Evolutionary conservation across 1,140 invertebrate species (phyloP).

Genomic region (Dufourea novaeangliae): DNA sequence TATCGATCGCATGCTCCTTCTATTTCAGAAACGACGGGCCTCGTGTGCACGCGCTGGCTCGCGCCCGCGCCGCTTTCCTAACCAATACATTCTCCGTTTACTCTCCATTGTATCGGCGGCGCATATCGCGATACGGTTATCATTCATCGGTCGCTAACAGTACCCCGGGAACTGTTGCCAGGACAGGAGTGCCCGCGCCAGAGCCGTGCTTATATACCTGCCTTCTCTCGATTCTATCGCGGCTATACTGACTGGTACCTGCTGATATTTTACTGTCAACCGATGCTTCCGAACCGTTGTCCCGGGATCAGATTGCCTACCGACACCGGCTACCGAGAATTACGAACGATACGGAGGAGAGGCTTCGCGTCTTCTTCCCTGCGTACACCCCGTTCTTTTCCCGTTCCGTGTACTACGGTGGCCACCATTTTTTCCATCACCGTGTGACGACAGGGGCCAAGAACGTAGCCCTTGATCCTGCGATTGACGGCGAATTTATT

Average conservation of each 20-base stretch:
- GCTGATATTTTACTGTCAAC: slow-evolving; percentile 81
- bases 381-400: not conserved
- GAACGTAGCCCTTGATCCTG: no score
- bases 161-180: slow-evolving; percentile 62
- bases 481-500: no score
- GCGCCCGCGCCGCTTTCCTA: slow-evolving; percentile 26
- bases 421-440: not conserved
- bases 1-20: slow-evolving; percentile 58
- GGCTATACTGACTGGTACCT: slow-evolving; percentile 75
- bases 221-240: slow-evolving; percentile 74
- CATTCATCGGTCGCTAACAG: slow-evolving; percentile 78
- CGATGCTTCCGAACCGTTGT: slow-evolving; percentile 79
- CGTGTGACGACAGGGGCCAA: no score
- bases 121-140: slow-evolving; percentile 78
- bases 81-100: slow-evolving; percentile 60
- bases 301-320: slow-evolving; percentile 76
- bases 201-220: slow-evolving; percentile 68
- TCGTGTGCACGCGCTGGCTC: not conserved
- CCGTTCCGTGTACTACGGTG: not conserved
- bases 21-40: slow-evolving; percentile 46
- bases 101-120: slow-evolving; percentile 72
- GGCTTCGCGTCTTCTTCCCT: not conserved
- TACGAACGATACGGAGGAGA: slow-evolving; percentile 64
- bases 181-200: slow-evolving; percentile 47
- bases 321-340: slow-evolving; percentile 75